Evolutionary conservation across 2,113 vertebrate genomes (phyloP), one percentile per base, ranked within the genome.

Genomic region (Hypomesus transpacificus): DNA sequence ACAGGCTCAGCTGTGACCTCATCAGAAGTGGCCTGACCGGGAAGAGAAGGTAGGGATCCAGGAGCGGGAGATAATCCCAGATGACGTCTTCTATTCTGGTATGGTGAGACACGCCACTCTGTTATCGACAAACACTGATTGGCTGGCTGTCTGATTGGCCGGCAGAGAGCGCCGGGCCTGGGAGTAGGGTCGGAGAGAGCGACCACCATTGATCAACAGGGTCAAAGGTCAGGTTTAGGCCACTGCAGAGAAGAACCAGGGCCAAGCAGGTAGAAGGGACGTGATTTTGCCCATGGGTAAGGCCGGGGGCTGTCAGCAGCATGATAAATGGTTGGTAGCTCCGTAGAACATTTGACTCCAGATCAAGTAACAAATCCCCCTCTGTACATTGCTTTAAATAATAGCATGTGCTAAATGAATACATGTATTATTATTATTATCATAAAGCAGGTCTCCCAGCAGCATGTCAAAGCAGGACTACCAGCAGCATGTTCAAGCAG

Each of bases 211-310:
- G 14, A 28, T 70, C 61, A 57, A 65, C 9, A 14, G 66, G 73
- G 65, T 79, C 69, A 52, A 72, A 56, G 84, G 82, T 86, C 82
- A 80, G 76, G 78, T 85, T 82, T 31, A 84, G 78, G 78, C 59
- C 71, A 16, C 70, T 6, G 4, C 46, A 61, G 20, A 69, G 21
- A 70, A 51, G 66, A 69, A 21, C 39, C 76, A 70, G 8, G 28
- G 3, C 75, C 14, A 51, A 70, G 6, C 77, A 79, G 52, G 75
- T 76, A 75, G 26, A 60, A 57, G 74, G 31, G 1, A 69, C 61
- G 63, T 69, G 81, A 84, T 84, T 78, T 62, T 11, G 39, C 9
- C 39, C 39, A 46, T 13, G 39, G 39, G 39, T 13, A 9, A 46
- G 39, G 39, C 39, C 13, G 39, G 39, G 39, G 9, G 11, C 39